Evolutionary conservation across 2,888 invertebrate genomes (phyloP).

Genomic region (Cataglyphis cursor): DNA sequence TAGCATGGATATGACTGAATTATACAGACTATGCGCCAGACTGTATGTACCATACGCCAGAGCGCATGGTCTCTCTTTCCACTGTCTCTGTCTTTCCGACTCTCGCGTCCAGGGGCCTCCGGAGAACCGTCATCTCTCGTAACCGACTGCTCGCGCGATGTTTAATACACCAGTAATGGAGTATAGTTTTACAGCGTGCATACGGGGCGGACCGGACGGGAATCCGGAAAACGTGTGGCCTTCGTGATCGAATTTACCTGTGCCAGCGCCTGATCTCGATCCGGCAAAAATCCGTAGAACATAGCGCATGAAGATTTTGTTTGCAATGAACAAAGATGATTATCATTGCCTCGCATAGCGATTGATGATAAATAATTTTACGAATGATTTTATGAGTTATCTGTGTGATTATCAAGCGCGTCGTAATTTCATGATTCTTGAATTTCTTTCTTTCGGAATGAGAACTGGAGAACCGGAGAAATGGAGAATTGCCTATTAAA

Average conservation of each 20-base stretch:
- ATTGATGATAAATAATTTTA: constrained; percentile 3
- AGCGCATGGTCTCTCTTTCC: constrained; percentile 37
- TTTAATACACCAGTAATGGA: constrained; percentile 76
- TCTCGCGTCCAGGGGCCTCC: constrained; percentile 76
- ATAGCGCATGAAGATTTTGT: background rate
- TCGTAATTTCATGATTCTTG: background rate
- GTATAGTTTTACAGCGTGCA: constrained; percentile 64
- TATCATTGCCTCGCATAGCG: background rate
- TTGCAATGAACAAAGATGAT: constrained; percentile 18
- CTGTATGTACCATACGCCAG: constrained; percentile 83
- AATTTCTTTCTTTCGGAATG: background rate
- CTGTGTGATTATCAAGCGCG: background rate
- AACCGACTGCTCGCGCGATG: constrained; percentile 71
- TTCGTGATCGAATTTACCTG: constrained; percentile 68
- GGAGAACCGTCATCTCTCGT: constrained; percentile 80
- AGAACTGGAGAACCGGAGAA: background rate
- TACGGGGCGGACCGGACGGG: constrained; percentile 4
- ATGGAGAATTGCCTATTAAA: background rate
- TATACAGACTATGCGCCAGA: constrained; percentile 85
- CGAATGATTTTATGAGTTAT: background rate
- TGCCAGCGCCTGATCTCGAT: background rate
- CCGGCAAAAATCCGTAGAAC: background rate
- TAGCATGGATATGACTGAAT: constrained; percentile 86
- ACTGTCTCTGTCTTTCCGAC: constrained; percentile 64
- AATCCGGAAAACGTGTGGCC: constrained; percentile 7